Evolutionary conservation across 2,113 vertebrate species (phyloP).

Genomic region (Promerops cafer): DNA sequence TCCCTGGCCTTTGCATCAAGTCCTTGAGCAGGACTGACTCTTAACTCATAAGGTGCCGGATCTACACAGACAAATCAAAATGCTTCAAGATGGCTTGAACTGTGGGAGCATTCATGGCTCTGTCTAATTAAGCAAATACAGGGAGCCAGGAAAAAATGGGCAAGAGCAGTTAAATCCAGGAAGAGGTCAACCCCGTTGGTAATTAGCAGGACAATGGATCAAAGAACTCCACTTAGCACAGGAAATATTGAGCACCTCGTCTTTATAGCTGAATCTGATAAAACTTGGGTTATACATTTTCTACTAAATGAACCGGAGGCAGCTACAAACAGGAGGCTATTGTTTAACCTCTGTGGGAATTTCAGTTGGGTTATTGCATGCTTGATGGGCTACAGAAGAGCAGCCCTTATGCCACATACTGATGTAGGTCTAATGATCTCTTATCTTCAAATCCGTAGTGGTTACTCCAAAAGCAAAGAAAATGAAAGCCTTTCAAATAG

Average conservation of each 20-base stretch:
- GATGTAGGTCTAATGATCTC: constrained; percentile 48
- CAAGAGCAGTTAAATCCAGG: constrained; percentile 44
- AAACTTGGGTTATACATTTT: constrained; percentile 58
- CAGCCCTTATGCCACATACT: background rate
- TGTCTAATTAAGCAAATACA: constrained; percentile 58
- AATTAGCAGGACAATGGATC: constrained; percentile 52
- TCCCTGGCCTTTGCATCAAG: background rate
- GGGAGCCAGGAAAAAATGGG: constrained; percentile 13
- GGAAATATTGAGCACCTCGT: constrained; percentile 50
- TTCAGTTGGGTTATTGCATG: background rate
- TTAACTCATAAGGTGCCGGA: background rate
- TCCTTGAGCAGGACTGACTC: background rate
- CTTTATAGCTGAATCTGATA: constrained; percentile 52
- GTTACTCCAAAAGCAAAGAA: constrained; percentile 14
- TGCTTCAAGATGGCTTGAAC: background rate
- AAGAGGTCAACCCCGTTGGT: constrained; percentile 11
- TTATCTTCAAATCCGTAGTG: constrained; percentile 35
- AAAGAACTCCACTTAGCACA: constrained; percentile 50
- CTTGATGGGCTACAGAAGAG: constrained; percentile 21
- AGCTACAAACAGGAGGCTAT: constrained; percentile 39
- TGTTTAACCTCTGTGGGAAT: constrained; percentile 43
- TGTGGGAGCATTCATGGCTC: constrained; percentile 25
- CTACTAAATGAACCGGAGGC: constrained; percentile 48
- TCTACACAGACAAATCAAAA: background rate
- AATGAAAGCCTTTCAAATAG: constrained; percentile 18